phyloP scores from a whole-genome alignment of 2,888 invertebrate species.

The Drosophila maculinotata region DNA sequence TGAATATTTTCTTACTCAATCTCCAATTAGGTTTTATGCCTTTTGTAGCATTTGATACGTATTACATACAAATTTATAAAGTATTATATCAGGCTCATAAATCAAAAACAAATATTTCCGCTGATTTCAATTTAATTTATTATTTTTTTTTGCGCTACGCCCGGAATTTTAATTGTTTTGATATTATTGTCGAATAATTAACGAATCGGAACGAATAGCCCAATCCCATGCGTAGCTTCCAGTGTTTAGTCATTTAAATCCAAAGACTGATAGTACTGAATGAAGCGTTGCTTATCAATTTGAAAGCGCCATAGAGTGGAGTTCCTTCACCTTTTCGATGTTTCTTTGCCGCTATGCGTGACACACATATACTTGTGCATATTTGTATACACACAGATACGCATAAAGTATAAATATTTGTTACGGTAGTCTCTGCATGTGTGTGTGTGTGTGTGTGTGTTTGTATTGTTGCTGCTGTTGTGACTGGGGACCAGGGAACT shows the following conservation, averaged over 20 bases:
- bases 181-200: slow-evolving; percentile 53
- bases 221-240: slow-evolving; percentile 14
- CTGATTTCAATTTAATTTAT: slow-evolving; percentile 9
- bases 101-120: slow-evolving; percentile 33
- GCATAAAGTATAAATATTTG: slow-evolving; percentile 54
- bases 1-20: slow-evolving; percentile 1
- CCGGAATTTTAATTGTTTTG: slow-evolving; percentile 36
- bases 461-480: slow-evolving; percentile 17
- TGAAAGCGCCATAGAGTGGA: slow-evolving; percentile 41
- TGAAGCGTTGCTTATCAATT: slow-evolving; percentile 62
- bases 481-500: slow-evolving; percentile 8
- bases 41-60: too few relatives aligned
- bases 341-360: slow-evolving; percentile 42
- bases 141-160: slow-evolving; percentile 4
- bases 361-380: slow-evolving; percentile 46
- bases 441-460: slow-evolving; percentile 4
- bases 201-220: slow-evolving; percentile 53
- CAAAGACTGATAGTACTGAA: slow-evolving; percentile 49
- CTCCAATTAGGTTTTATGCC: background rate
- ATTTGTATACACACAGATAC: slow-evolving; percentile 1
- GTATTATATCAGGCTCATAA: slow-evolving; percentile 23
- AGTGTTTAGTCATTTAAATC: slow-evolving; percentile 29
- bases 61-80: background rate
- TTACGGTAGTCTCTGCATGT: slow-evolving; percentile 38
- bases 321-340: slow-evolving; percentile 73